Evolutionary conservation across 2,888 invertebrate genomes (phyloP), one percentile per base, ranked within the genome.

Genomic region (Thysanoteuthis rhombus): DNA sequence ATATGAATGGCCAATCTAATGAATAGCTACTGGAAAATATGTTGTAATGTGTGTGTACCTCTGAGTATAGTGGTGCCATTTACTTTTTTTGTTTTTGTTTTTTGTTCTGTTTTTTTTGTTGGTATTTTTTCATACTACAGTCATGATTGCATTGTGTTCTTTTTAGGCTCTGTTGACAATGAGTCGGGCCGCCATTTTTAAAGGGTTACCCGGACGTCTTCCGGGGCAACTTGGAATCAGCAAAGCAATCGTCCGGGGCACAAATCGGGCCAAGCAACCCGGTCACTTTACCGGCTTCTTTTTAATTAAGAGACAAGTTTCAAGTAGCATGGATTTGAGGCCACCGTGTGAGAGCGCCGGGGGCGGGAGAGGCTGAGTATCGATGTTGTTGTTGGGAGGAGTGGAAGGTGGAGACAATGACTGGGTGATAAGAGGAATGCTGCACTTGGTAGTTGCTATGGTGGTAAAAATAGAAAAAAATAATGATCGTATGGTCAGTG

Each of bases 301-400:
- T n/a, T 75, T 75, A 75, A n/a, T 75, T n/a, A 75, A 75, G 75
- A 75, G 75, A n/a, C n/a, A n/a, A n/a, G 75, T 75, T 75, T 75
- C 75, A 75, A n/a, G n/a, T 75, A n/a, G 75, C 10, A 75, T n/a
- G 75, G 16, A 36, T 75, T 75, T 75, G 75, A 75, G n/a, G n/a
- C n/a, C n/a, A 16, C 75, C n/a, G n/a, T 75, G 4, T n/a, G n/a
- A 0, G 12, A 75, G 75, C 75, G 75, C 75, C n/a, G 36, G 36
- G 3, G 75, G 75, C 75, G 22, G 75, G n/a, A n/a, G 25, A 52
- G 52, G 19, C 45, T 12, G 45, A 52, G 0, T 25, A 2, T 25
- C 4, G 25, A 0, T 52, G 52, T 52, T 52, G 25, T 25, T 52
- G 75, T n/a, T 75, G n/a, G n/a, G 75, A 75, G 16, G n/a, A n/a